A percentile compares a stretch with the other conserved stretches of the same genome.
Conservation (phyloP, 2,888 invertebrate species). For the Leptopilina syphax region DNA sequence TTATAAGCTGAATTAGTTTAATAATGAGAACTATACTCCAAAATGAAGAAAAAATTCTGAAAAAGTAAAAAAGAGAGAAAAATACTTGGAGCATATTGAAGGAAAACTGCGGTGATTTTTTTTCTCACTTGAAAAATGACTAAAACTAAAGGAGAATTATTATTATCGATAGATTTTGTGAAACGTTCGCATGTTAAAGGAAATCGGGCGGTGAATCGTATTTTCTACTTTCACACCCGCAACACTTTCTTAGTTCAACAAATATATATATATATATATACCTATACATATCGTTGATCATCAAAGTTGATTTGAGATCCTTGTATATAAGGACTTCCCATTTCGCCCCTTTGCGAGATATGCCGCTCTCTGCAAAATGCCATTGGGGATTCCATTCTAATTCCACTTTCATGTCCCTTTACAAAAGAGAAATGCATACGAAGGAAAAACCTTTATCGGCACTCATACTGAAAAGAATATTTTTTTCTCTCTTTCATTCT, state of each 20-base stretch:
- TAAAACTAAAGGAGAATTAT: background rate
- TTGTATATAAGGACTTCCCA: conserved; percentile 6
- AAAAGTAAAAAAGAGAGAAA: too few species aligned
- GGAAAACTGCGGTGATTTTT: background rate
- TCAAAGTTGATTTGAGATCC: conserved; percentile 22
- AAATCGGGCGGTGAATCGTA: background rate
- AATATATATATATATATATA: background rate
- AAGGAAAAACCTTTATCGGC: conserved; percentile 29
- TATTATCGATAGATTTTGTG: background rate
- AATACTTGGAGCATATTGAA: too few species aligned
- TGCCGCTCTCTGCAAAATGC: background rate
- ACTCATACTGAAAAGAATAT: conserved; percentile 1
- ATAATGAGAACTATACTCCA: too few species aligned
- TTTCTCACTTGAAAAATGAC: background rate
- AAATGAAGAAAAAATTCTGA: too few species aligned
- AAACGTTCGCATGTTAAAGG: conserved; percentile 8
- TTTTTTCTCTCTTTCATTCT: background rate
- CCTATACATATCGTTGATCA: conserved; percentile 12
- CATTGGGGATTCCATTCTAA: conserved; percentile 32
- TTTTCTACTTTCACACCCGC: conserved; percentile 31
- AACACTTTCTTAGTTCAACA: conserved; percentile 21
- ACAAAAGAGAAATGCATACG: conserved; percentile 31
- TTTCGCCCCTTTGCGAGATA: conserved; percentile 2
- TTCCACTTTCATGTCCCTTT: conserved; percentile 32
- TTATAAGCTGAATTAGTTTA: too few species aligned